phyloP scores from a whole-genome alignment of 2,888 invertebrate genomes.

The Drosophila anomalata region DNA sequence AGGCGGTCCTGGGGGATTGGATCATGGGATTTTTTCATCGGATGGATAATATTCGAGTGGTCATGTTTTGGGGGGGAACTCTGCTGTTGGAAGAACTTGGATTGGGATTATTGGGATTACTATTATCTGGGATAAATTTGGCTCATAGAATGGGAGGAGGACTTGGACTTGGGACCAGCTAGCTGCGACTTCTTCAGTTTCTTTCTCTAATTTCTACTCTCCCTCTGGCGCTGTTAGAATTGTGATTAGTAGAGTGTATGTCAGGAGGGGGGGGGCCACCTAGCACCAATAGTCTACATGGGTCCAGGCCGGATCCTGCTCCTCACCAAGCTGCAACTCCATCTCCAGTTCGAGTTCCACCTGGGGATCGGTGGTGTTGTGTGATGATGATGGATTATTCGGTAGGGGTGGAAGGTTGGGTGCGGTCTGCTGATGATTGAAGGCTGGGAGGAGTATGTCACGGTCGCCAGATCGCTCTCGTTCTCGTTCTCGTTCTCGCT shows the following conservation, averaged over 20 bases:
- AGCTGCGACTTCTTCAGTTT: constrained; percentile 13
- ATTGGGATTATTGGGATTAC: constrained; percentile 27
- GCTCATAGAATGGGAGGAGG: not conserved
- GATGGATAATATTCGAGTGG: constrained; percentile 61
- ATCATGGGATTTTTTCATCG: constrained; percentile 3
- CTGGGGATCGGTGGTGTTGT: constrained; percentile 15
- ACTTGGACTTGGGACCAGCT: not conserved
- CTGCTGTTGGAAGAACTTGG: constrained; percentile 67
- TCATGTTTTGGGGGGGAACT: constrained; percentile 8
- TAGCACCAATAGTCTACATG: constrained; percentile 74
- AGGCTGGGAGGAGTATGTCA: constrained; percentile 58
- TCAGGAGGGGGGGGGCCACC: not conserved
- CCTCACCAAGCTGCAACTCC: constrained; percentile 42
- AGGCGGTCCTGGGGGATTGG: constrained; percentile 34
- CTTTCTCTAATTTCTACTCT: constrained; percentile 21
- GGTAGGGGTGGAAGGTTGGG: not conserved
- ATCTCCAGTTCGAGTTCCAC: constrained; percentile 46
- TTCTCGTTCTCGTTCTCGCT: constrained; percentile 17
- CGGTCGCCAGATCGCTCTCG: constrained; percentile 42
- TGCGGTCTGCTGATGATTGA: constrained; percentile 41
- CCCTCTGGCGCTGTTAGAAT: constrained; percentile 25
- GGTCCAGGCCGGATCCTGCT: constrained; percentile 65
- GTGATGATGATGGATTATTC: not conserved
- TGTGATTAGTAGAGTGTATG: constrained; percentile 11
- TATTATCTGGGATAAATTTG: not conserved